Conservation (phyloP, 92 coral and sea anemone species). For the Porites rus region DNA sequence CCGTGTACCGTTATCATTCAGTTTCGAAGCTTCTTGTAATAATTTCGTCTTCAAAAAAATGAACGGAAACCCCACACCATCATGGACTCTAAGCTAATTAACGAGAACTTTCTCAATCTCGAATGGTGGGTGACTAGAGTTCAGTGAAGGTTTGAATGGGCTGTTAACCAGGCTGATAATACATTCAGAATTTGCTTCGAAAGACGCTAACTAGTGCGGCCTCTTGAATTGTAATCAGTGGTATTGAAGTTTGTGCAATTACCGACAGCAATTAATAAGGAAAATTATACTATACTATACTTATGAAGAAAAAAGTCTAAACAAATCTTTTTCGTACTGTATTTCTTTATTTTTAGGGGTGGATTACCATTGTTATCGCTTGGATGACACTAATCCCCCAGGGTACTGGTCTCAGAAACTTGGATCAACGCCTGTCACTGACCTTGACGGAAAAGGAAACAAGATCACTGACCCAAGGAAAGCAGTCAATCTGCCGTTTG, state of each 20-base stretch:
- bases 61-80: no score
- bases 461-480: slow-evolving; percentile 29
- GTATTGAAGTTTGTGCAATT: no score
- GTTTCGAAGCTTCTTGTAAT: no score
- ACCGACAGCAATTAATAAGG: not conserved
- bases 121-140: no score
- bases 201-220: no score
- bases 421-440: not conserved
- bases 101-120: no score
- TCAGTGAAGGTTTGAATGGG: no score
- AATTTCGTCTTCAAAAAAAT: no score
- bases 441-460: slow-evolving; percentile 22
- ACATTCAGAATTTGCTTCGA: no score
- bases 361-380: slow-evolving; percentile 42
- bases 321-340: not conserved
- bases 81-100: no score
- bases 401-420: slow-evolving; percentile 35
- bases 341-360: not conserved
- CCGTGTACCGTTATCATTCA: not conserved
- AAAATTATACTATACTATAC: not conserved
- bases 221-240: no score
- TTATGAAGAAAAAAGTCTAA: not conserved
- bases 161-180: no score
- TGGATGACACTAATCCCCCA: not conserved
- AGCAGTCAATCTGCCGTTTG: not conserved